phyloP scores from a whole-genome alignment of 2,888 invertebrate species.

The Caenorhabditis japonica region DNA sequence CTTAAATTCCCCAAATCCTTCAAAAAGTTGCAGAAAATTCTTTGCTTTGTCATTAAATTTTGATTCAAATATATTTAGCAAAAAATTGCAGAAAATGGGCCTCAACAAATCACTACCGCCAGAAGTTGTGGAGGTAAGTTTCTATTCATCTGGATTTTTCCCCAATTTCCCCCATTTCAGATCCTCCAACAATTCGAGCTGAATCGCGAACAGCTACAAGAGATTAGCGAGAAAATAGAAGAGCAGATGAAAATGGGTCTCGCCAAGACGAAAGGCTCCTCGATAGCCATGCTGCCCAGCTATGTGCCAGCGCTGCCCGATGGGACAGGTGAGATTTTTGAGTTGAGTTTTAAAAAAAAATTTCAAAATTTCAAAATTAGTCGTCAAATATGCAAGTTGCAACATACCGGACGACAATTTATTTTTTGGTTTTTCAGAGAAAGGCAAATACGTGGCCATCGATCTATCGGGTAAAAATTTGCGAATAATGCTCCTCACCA shows the following conservation, averaged over 20 bases:
- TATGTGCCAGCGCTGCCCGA: constrained; percentile 77
- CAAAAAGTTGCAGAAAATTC: too few relatives aligned
- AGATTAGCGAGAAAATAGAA: constrained; percentile 72
- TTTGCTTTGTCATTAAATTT: too few relatives aligned
- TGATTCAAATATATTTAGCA: too few relatives aligned
- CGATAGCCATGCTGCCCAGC: constrained; percentile 77
- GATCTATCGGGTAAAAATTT: constrained; percentile 77
- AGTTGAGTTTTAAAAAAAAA: neutral
- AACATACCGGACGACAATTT: neutral
- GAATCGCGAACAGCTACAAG: constrained; percentile 65
- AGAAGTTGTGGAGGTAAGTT: constrained; percentile 19
- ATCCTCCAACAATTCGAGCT: constrained; percentile 63
- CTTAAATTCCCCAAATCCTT: neutral
- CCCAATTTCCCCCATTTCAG: constrained; percentile 12
- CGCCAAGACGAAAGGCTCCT: constrained; percentile 57
- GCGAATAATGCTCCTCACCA: constrained; percentile 74
- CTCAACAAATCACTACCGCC: constrained; percentile 6
- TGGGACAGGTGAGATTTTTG: constrained; percentile 68
- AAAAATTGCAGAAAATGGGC: constrained; percentile 7
- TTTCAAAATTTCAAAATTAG: neutral
- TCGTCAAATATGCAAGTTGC: too few relatives aligned
- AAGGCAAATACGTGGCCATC: constrained; percentile 77
- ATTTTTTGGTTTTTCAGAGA: too few relatives aligned
- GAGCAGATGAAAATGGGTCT: constrained; percentile 66
- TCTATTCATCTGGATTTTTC: neutral